phyloP scores from a whole-genome alignment of 1,140 invertebrate species.

The Contarinia nasturtii region DNA sequence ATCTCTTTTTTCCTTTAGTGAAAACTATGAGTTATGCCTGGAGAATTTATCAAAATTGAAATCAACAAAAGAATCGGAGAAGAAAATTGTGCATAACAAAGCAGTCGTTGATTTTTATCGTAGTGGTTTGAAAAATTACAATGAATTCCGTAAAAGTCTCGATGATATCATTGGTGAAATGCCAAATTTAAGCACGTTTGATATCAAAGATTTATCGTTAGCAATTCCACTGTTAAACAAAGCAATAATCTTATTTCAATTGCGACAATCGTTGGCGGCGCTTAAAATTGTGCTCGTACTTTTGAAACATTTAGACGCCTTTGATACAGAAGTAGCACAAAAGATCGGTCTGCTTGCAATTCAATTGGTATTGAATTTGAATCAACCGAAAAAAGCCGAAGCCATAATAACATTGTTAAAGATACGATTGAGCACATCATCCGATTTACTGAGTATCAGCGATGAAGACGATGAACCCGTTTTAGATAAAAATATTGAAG shows the following conservation, averaged over 20 bases:
- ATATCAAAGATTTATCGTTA: slow-evolving; percentile 18
- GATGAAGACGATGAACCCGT: slow-evolving; percentile 18
- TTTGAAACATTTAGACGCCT: slow-evolving; percentile 52
- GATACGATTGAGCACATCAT: slow-evolving; percentile 10
- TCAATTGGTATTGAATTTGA: slow-evolving; percentile 15
- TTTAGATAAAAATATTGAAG: slow-evolving; percentile 3
- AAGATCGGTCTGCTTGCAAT: slow-evolving; percentile 28
- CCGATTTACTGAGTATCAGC: slow-evolving; percentile 24
- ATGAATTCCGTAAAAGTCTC: slow-evolving; percentile 46
- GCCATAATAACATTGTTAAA: slow-evolving; percentile 17
- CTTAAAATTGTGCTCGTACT: slow-evolving; percentile 51
- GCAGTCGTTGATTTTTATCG: slow-evolving; percentile 51
- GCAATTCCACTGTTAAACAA: slow-evolving; percentile 56
- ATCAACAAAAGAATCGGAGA: slow-evolving; percentile 33
- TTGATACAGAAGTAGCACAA: slow-evolving; percentile 25
- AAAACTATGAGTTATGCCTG: slow-evolving; percentile 33
- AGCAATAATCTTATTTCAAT: slow-evolving; percentile 62
- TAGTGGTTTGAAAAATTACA: slow-evolving; percentile 46
- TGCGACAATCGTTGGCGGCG: slow-evolving; percentile 54
- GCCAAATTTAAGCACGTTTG: slow-evolving; percentile 24
- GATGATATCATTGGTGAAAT: slow-evolving; percentile 37
- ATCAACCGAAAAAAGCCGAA: slow-evolving; percentile 18
- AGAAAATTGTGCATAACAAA: slow-evolving; percentile 54
- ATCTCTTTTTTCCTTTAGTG: slow-evolving; percentile 11
- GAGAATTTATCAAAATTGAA: slow-evolving; percentile 38